Conservation (phyloP, 2,888 invertebrate genomes). For the Eupithecia abbreviata region DNA sequence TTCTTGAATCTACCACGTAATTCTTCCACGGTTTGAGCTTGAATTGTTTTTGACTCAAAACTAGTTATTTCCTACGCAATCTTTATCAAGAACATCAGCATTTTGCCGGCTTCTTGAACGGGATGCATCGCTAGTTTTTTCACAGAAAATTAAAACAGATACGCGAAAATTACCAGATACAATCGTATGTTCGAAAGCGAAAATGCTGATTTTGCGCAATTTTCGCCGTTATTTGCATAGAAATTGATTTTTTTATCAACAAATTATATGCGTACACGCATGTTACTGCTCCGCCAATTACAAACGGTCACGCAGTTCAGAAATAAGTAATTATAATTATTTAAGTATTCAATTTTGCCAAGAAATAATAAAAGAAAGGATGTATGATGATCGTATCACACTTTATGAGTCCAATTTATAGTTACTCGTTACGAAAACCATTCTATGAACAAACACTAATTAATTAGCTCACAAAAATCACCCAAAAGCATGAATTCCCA, state of each 20-base stretch:
- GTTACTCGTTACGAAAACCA: not conserved
- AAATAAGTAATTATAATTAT: conserved; percentile 18
- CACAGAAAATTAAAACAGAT: conserved; percentile 48
- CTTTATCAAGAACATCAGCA: conserved; percentile 3
- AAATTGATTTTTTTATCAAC: conserved; percentile 70
- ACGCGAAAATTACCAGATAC: conserved; percentile 66
- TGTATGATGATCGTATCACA: conserved; percentile 19
- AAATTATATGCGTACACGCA: conserved; percentile 73
- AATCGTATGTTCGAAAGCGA: conserved; percentile 69
- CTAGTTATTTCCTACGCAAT: not conserved
- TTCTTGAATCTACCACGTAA: not conserved
- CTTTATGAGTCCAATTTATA: conserved; percentile 10
- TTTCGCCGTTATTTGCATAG: conserved; percentile 74
- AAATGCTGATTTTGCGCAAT: conserved; percentile 64
- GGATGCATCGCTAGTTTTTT: conserved; percentile 77
- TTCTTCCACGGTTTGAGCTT: not conserved
- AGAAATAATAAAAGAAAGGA: conserved; percentile 24
- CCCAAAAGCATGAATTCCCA: not conserved
- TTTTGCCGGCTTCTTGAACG: conserved; percentile 41
- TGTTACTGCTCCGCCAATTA: conserved; percentile 72
- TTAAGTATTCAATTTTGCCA: conserved; percentile 11
- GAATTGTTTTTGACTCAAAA: conserved; percentile 36
- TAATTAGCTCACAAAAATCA: not conserved
- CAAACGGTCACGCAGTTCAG: conserved; percentile 32
- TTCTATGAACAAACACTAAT: not conserved